Conservation (phyloP, 2,113 vertebrate genomes). For the Rhinichthys klamathensis region DNA sequence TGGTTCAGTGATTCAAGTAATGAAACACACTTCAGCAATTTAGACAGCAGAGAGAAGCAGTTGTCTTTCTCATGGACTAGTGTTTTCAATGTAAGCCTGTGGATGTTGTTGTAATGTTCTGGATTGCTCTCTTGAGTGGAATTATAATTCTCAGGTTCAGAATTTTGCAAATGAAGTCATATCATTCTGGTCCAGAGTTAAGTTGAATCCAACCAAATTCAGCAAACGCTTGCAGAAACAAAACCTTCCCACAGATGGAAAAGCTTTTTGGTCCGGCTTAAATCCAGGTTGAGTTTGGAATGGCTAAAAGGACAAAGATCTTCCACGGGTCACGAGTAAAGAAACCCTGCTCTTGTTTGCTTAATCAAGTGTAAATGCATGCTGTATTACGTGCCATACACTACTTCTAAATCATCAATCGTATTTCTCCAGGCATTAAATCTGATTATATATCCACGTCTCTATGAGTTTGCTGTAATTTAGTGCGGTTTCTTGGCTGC, state of each 20-base stretch:
- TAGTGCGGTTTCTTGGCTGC: conserved; percentile 20
- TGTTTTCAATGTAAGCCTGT: background rate
- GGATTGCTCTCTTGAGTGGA: background rate
- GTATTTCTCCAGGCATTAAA: conserved; percentile 3
- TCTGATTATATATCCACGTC: background rate
- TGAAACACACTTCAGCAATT: background rate
- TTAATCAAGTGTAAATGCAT: background rate
- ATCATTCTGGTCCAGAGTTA: conserved; percentile 8
- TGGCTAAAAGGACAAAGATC: conserved; percentile 4
- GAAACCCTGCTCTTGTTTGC: background rate
- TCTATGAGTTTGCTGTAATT: conserved; percentile 19
- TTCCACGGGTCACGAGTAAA: conserved; percentile 6
- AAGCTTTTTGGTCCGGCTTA: conserved; percentile 4
- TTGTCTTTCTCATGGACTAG: background rate
- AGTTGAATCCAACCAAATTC: conserved; percentile 15
- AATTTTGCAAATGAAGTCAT: conserved; percentile 13
- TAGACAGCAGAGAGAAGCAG: background rate
- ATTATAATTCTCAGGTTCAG: background rate
- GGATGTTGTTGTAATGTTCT: background rate
- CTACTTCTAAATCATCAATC: background rate
- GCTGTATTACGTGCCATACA: background rate
- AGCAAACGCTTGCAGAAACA: conserved; percentile 8
- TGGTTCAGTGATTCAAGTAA: background rate
- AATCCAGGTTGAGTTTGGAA: conserved; percentile 12
- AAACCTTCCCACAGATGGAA: conserved; percentile 25